Conservation (phyloP, 1,140 invertebrate genomes). For the Anoplophora glabripennis region DNA sequence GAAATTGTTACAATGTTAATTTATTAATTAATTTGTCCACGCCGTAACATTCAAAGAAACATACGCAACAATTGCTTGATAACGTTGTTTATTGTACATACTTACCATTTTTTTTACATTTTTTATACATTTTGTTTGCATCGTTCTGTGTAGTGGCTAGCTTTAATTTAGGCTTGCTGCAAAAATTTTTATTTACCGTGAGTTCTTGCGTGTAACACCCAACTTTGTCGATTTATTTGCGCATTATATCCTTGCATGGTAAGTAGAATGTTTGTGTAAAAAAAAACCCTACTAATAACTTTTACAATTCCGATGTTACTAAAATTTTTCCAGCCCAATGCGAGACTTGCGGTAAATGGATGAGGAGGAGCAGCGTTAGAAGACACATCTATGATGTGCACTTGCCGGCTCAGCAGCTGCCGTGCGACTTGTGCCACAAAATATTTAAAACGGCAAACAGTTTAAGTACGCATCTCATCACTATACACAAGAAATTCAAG, state of each 20-base stretch:
- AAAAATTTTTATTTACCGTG: too few relatives aligned
- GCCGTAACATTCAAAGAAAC: too few relatives aligned
- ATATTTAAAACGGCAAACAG: slow-evolving; percentile 40
- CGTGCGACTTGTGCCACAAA: slow-evolving; percentile 41
- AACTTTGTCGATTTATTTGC: slow-evolving; percentile 20
- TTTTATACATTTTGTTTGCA: too few relatives aligned
- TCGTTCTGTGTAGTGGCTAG: too few relatives aligned
- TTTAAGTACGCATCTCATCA: slow-evolving; percentile 38
- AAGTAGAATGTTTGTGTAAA: slow-evolving; percentile 37
- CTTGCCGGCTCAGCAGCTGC: slow-evolving; percentile 30
- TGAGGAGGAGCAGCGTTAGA: slow-evolving; percentile 38
- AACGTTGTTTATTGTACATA: too few relatives aligned
- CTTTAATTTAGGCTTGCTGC: too few relatives aligned
- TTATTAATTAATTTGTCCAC: too few relatives aligned
- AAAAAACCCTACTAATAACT: slow-evolving; percentile 30
- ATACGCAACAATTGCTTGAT: too few relatives aligned
- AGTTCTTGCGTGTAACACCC: slow-evolving; percentile 27
- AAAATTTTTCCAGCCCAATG: slow-evolving; percentile 35
- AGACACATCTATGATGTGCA: slow-evolving; percentile 38
- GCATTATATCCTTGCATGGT: slow-evolving; percentile 38
- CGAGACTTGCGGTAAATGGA: slow-evolving; percentile 35
- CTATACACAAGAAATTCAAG: slow-evolving; percentile 34
- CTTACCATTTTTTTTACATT: too few relatives aligned
- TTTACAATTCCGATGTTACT: slow-evolving; percentile 19
- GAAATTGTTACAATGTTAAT: too few relatives aligned